Percentiles rank a stretch among this genome's conserved stretches.
Evolutionary conservation across 2,888 invertebrate genomes (phyloP).

Genomic region (Leptarthrus brevirostris): DNA sequence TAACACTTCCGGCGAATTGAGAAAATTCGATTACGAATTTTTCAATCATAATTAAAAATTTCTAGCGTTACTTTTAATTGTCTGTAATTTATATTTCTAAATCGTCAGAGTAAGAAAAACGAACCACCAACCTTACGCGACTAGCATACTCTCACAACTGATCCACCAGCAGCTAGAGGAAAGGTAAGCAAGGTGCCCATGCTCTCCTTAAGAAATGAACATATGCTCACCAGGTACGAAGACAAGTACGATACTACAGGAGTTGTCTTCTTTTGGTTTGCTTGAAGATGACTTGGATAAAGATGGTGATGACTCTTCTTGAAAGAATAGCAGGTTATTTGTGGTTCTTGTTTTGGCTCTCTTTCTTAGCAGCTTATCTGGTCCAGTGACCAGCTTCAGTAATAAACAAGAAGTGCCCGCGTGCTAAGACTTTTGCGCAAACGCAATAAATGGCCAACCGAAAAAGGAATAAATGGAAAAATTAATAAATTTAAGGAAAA

Average conservation of each 20-base stretch:
- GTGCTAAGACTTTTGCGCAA: conserved; percentile 34
- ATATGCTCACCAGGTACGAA: conserved; percentile 7
- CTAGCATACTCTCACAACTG: conserved; percentile 50
- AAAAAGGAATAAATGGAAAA: conserved; percentile 38
- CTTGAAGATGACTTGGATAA: neutral
- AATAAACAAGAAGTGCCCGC: conserved; percentile 33
- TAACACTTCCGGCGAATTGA: conserved; percentile 21
- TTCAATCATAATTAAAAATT: conserved; percentile 30
- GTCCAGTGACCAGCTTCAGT: conserved; percentile 29
- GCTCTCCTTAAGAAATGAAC: conserved; percentile 42
- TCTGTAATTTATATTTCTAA: neutral
- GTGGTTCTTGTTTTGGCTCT: conserved; percentile 15
- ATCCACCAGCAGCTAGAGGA: conserved; percentile 12
- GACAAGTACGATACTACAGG: neutral
- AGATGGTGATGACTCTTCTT: conserved; percentile 9
- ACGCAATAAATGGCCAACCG: conserved; percentile 32
- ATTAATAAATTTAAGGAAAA: conserved; percentile 15
- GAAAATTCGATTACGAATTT: neutral
- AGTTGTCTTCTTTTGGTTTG: neutral
- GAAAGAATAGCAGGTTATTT: neutral
- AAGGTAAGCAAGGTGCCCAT: conserved; percentile 43
- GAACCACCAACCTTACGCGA: conserved; percentile 45
- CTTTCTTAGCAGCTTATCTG: neutral
- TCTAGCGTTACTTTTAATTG: neutral
- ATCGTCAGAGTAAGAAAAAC: neutral